These are phyloP conservation scores for Limonius californicus DNA, from an alignment of 1,140 invertebrate genomes.

Conservation along the genomic window DNA sequence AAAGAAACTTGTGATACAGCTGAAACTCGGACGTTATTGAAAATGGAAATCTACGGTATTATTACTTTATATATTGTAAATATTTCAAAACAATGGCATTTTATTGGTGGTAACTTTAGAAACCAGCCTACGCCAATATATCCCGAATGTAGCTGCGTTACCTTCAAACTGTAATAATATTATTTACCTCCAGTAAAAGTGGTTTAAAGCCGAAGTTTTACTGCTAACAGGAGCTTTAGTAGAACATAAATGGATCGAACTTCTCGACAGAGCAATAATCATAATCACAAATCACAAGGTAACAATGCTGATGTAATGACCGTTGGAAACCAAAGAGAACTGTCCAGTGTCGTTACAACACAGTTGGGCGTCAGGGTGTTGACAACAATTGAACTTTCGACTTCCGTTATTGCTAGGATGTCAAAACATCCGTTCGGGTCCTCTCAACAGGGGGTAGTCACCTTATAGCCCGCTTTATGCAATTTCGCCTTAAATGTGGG, in stretches of 20 bases:
- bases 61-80: no score
- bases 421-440: slow-evolving; percentile 7
- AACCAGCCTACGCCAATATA: no score
- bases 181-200: no score
- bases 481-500: not conserved
- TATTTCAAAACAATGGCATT: no score
- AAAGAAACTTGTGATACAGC: no score
- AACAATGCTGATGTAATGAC: slow-evolving; percentile 6
- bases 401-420: slow-evolving; percentile 3
- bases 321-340: not conserved
- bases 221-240: no score
- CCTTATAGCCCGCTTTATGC: not conserved
- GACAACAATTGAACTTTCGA: slow-evolving; percentile 13
- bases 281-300: slow-evolving; percentile 7
- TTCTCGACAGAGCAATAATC: not conserved
- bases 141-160: no score
- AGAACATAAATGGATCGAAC: not conserved
- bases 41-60: no score
- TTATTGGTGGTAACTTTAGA: no score
- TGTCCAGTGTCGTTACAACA: not conserved
- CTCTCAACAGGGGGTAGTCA: not conserved
- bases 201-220: no score
- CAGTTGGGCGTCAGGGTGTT: slow-evolving; percentile 4
- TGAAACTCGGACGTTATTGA: no score
- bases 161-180: no score